Evolutionary conservation across 2,888 invertebrate species (phyloP), one percentile per base, ranked within the genome.

Genomic region (Amphipyra berbera): DNA sequence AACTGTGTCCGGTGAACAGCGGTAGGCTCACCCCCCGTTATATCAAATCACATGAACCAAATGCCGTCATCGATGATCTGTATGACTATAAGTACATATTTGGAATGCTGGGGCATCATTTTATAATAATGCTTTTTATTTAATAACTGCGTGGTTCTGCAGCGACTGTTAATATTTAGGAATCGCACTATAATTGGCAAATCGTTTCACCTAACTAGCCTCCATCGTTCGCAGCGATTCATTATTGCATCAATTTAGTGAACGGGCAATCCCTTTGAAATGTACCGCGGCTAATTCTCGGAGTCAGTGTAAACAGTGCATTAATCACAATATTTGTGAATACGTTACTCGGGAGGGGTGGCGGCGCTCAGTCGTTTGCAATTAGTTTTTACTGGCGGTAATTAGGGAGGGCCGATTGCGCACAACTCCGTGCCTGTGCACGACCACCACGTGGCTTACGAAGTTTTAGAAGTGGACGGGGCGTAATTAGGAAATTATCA

Each of bases 311-410:
- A 68, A 72, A 74, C 70, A 76, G 79, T 78, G 66, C 69, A 82
- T 84, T 77, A 78, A 78, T 81, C 72, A 76, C 71, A 75, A 81
- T 79, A 85, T 85, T 81, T 71, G 78, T 73, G 74, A 68, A 75
- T 62, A 75, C 57, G 57, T 74, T 60, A 68, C 41, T 8, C 49
- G 13, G 30, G 38, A n/a, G 58, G 21, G 68, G 56, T 15, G 74
- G 68, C 45, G 72, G 79, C 70, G 79, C 78, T 79, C 83, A 77
- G 83, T 86, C 86, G 88, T 82, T 88, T 81, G 88, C 90, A 91
- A 92, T 92, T 92, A 91, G 90, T 93, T 92, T 92, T 93, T 92
- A 91, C 91, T 90, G 88, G 84, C 84, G 83, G 90, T 92, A 92
- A 92, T 92, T 91, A 91, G 90, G 88, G 88, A 84, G 86, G 82